These are phyloP conservation scores for Rhyacophila brunnea DNA, from an alignment of 1,140 invertebrate genomes.

Conservation along the genomic window DNA sequence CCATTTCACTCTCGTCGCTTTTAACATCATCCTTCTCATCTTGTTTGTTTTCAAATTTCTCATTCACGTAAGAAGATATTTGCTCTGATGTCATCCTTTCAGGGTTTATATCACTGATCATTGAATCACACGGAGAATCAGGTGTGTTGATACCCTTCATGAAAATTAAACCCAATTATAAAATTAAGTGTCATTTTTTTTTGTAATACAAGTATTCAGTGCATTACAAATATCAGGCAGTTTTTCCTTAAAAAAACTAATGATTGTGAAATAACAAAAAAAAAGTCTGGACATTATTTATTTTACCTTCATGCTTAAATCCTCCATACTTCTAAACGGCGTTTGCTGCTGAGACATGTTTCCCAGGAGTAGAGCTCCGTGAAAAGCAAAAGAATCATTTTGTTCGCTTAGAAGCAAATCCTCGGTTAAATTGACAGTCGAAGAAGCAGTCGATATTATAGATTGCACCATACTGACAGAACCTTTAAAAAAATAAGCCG, in stretches of 20 bases:
- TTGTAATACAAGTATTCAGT: no score
- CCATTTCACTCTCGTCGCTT: conserved; percentile 20
- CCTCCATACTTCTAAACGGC: conserved; percentile 45
- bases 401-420: conserved; percentile 36
- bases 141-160: conserved; percentile 41
- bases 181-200: not conserved
- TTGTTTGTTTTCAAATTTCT: conserved; percentile 38
- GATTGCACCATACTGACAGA: conserved; percentile 44
- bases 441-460: conserved; percentile 39
- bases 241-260: conserved; percentile 2
- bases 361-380: conserved; percentile 43
- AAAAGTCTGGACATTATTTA: not conserved
- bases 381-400: conserved; percentile 41
- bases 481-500: conserved; percentile 36
- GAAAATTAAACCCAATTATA: conserved; percentile 2
- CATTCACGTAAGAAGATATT: conserved; percentile 41
- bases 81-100: conserved; percentile 38
- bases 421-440: conserved; percentile 35
- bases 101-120: conserved; percentile 38
- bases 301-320: conserved; percentile 46
- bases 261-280: not conserved
- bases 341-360: conserved; percentile 42
- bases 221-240: no score
- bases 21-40: conserved; percentile 40
- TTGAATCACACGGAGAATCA: conserved; percentile 43